A percentile compares a stretch with the other conserved stretches of the same genome.
phyloP scores from a whole-genome alignment of 1,140 invertebrate genomes.

The Lasioglossum baleicum region DNA sequence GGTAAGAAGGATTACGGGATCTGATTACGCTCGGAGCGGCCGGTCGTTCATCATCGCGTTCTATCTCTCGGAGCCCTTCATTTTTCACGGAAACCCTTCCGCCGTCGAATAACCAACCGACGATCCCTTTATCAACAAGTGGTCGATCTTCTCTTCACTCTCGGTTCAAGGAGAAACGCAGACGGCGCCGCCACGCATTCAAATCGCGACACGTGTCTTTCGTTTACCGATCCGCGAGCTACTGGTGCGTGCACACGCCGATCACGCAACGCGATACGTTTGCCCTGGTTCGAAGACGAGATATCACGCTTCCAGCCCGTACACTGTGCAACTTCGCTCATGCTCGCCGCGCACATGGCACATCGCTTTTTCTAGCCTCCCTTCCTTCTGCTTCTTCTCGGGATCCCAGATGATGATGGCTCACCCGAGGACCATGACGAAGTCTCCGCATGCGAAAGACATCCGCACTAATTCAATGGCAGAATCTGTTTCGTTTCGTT shows the following conservation, averaged over 20 bases:
- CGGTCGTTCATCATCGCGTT: not conserved
- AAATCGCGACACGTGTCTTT: slow-evolving; percentile 55
- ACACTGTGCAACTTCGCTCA: not conserved
- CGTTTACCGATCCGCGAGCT: slow-evolving; percentile 53
- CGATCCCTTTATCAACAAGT: slow-evolving; percentile 1
- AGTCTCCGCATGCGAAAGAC: no score
- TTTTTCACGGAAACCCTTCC: not conserved
- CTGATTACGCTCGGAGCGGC: no score
- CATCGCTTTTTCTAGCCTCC: slow-evolving; percentile 51
- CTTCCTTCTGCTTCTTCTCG: slow-evolving; percentile 24
- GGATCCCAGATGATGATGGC: not conserved
- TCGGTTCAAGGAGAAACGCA: not conserved
- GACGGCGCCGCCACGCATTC: not conserved
- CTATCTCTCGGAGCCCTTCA: not conserved
- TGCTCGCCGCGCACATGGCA: slow-evolving; percentile 39
- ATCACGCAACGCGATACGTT: slow-evolving; percentile 56
- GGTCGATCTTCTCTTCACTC: not conserved
- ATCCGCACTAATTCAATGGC: no score
- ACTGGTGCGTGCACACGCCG: slow-evolving; percentile 57
- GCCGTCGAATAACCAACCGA: no score
- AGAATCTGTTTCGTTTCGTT: no score
- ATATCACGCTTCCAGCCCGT: slow-evolving; percentile 25
- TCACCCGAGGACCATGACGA: not conserved
- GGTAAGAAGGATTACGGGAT: no score
- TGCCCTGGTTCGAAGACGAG: slow-evolving; percentile 39